Evolutionary conservation across 2,113 vertebrate species (phyloP).

Genomic region (Pelvicachromis taeniatus): DNA sequence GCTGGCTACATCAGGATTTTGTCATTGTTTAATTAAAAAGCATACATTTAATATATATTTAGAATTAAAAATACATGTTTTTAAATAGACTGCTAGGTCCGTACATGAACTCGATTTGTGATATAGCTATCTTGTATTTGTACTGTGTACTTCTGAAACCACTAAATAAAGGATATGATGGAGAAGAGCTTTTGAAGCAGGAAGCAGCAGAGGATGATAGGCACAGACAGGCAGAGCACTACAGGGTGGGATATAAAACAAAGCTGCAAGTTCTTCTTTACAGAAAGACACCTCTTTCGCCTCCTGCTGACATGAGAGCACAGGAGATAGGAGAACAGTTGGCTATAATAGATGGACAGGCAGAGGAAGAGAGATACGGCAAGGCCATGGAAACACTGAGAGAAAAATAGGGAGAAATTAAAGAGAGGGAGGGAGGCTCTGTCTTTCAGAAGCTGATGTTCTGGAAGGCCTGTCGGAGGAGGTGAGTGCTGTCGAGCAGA

Average conservation of each 20-base stretch:
- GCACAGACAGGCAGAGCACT: slow-evolving; percentile 52
- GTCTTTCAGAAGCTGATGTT: slow-evolving; percentile 36
- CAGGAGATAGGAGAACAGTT: slow-evolving; percentile 30
- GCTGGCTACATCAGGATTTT: neutral
- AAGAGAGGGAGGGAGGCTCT: slow-evolving; percentile 22
- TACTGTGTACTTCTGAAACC: neutral
- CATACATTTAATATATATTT: neutral
- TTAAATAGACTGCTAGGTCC: neutral
- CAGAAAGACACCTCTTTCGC: slow-evolving; percentile 54
- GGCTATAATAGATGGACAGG: slow-evolving; percentile 60
- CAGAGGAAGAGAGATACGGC: slow-evolving; percentile 33
- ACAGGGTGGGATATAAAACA: slow-evolving; percentile 56
- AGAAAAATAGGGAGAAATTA: slow-evolving; percentile 41
- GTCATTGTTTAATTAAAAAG: neutral
- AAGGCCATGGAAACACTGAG: slow-evolving; percentile 23
- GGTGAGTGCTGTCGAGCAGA: slow-evolving; percentile 41
- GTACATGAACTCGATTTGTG: neutral
- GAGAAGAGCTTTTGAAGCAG: slow-evolving; percentile 6
- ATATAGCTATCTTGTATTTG: neutral
- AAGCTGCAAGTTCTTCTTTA: slow-evolving; percentile 50
- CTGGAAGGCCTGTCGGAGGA: slow-evolving; percentile 49
- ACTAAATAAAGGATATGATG: neutral
- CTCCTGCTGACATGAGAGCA: slow-evolving; percentile 50
- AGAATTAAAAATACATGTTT: neutral
- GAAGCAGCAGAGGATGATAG: slow-evolving; percentile 40